Percentiles rank a stretch among this genome's conserved stretches.
These are phyloP conservation scores for Hippocampus guttulatus DNA, from an alignment of 2,113 vertebrate genomes.

Conservation along the genomic window DNA sequence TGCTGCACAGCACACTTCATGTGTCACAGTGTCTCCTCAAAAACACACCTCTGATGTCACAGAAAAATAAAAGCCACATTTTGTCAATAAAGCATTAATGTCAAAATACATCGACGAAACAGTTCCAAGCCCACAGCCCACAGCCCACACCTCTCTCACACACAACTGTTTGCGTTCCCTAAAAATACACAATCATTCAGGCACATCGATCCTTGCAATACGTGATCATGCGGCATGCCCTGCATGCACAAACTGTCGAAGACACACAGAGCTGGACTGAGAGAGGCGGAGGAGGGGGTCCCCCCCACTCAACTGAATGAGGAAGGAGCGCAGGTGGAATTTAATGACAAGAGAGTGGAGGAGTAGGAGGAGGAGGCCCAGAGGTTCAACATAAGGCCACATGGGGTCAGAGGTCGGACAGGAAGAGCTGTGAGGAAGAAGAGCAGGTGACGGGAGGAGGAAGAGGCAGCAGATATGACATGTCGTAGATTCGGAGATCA, in stretches of 20 bases:
- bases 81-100: conserved; percentile 52
- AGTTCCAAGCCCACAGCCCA: too few species aligned
- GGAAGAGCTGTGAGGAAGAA: conserved; percentile 76
- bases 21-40: conserved; percentile 37
- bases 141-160: conserved; percentile 17
- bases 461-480: conserved; percentile 69
- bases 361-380: conserved; percentile 70
- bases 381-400: conserved; percentile 80
- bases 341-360: conserved; percentile 65
- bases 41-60: conserved; percentile 39
- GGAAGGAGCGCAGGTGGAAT: conserved; percentile 57
- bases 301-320: conserved; percentile 57
- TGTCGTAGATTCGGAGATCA: conserved; percentile 54
- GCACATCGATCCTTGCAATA: conserved; percentile 14
- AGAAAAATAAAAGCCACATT: conserved; percentile 39
- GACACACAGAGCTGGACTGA: conserved; percentile 64
- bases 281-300: conserved; percentile 60
- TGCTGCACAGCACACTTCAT: conserved; percentile 25
- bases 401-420: conserved; percentile 86
- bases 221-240: conserved; percentile 65
- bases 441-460: conserved; percentile 63
- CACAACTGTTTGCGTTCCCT: neutral
- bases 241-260: conserved; percentile 56
- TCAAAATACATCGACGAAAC: conserved; percentile 43
- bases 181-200: conserved; percentile 13